A percentile compares a stretch with the other conserved stretches of the same genome.
Evolutionary conservation across 2,888 invertebrate genomes (phyloP).

Genomic region (Rapana venosa): DNA sequence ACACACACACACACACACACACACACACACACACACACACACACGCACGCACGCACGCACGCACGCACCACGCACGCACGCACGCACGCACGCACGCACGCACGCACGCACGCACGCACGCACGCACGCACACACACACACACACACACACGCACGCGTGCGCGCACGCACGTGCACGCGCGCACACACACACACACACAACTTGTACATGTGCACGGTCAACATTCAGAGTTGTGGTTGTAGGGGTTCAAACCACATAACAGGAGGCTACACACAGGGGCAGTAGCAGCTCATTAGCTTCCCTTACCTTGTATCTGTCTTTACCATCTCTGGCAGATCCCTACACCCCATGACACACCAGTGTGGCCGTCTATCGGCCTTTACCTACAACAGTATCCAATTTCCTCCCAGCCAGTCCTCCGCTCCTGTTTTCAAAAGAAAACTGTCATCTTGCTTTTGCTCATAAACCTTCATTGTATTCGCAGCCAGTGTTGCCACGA

Average conservation of each 20-base stretch:
- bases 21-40: not conserved
- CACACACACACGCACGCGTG: not conserved
- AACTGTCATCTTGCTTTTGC: not conserved
- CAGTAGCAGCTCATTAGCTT: slow-evolving; percentile 34
- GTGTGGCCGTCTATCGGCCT: slow-evolving; percentile 23
- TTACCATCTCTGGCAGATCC: slow-evolving; percentile 9
- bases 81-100: not conserved
- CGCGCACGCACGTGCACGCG: not conserved
- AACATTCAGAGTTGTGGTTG: not conserved
- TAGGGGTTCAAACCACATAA: too few species aligned
- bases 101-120: not conserved
- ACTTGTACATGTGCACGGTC: not conserved
- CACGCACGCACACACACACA: not conserved
- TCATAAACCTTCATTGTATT: not conserved
- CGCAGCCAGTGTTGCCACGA: not conserved
- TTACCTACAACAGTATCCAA: slow-evolving; percentile 19
- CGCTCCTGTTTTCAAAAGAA: not conserved
- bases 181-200: not conserved
- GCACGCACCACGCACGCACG: not conserved
- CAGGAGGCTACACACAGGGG: not conserved
- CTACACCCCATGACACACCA: slow-evolving; percentile 24
- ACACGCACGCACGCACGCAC: not conserved
- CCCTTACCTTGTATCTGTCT: slow-evolving; percentile 31
- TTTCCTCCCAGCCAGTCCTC: not conserved
- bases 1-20: not conserved